Percentiles rank a stretch among this genome's conserved stretches.
Conservation (phyloP, 2,113 vertebrate species). For the Irena cyanogastra region DNA sequence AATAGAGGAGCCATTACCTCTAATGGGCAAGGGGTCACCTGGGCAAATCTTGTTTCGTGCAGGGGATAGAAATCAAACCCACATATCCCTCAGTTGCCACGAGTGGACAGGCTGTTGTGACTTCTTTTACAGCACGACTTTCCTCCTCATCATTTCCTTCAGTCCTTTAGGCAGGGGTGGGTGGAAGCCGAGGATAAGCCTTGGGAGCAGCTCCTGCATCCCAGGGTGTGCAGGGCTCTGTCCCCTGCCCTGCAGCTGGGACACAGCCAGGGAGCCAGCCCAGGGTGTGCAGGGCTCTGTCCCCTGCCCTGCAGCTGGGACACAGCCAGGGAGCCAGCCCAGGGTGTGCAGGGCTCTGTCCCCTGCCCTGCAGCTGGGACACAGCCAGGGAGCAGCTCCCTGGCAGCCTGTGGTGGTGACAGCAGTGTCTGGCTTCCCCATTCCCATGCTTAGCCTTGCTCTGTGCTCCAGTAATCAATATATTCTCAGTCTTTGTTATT, state of each 20-base stretch:
- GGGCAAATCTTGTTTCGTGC: not conserved
- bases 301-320: not conserved
- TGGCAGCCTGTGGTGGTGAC: not conserved
- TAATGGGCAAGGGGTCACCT: not conserved
- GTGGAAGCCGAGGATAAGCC: not conserved
- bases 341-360: no score
- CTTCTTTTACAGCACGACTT: not conserved
- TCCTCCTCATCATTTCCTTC: not conserved
- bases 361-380: not conserved
- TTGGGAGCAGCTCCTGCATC: not conserved
- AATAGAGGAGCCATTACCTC: not conserved
- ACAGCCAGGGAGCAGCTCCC: not conserved
- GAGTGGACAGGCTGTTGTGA: rapidly evolving
- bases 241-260: not conserved
- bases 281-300: no score
- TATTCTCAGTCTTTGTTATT: not conserved
- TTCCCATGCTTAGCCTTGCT: not conserved
- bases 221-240: not conserved
- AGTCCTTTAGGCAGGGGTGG: not conserved
- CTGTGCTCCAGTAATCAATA: not conserved
- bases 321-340: not conserved
- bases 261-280: not conserved
- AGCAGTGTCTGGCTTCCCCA: rapidly evolving
- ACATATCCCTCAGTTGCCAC: not conserved
- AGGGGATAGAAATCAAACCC: not conserved